Base-by-base conservation (phyloP, 2,888 invertebrate genomes). In the Ditula angustiorana region DNA sequence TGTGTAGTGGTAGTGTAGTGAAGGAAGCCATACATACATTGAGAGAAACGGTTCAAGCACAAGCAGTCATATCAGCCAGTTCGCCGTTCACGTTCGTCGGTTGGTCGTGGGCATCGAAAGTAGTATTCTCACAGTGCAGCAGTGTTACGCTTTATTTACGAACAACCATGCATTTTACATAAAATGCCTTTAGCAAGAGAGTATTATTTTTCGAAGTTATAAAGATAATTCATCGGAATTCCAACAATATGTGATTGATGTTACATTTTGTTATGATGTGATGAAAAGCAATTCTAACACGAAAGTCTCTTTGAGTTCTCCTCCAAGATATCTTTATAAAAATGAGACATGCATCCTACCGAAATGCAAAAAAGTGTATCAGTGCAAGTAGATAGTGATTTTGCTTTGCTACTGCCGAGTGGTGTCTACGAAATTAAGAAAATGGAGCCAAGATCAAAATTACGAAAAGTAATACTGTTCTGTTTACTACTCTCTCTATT, bases 381-480 rank as follows among this genome's bases (percentile, higher is more conserved):
- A 86, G 96, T 96, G 89, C 96, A 96, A 95, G 96, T 96, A 91
- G 96, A 96, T 94, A 96, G 96, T 95, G 96, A 96, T 94, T 95
- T 96, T 93, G 95, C 96, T 83, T 93, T 96, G 91, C 94, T 96
- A 83, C 93, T 96, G 85, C 96, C 96, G 74, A 95, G 96, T 92
- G 95, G 96, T 91, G 95, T 95, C 76, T 96, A 96, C 93, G 96
- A 96, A 94, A 96, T 96, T 80, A 96, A 95, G 90, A 95, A 95
- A 94, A 97, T 97, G 97, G 97, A 97, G 94, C 95, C 96, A 81
- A 95, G 96, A 90, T 95, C 96, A 79, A 96, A 95, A 90, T 94
- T 97, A 83, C 95, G 96, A 84, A 95, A 95, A 93, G 95, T 97
- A 85, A 96, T 96, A 81, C 94, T 96, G 80, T 94, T 97, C 88